Conservation (phyloP, 2,113 vertebrate genomes). For the Pandion haliaetus region DNA sequence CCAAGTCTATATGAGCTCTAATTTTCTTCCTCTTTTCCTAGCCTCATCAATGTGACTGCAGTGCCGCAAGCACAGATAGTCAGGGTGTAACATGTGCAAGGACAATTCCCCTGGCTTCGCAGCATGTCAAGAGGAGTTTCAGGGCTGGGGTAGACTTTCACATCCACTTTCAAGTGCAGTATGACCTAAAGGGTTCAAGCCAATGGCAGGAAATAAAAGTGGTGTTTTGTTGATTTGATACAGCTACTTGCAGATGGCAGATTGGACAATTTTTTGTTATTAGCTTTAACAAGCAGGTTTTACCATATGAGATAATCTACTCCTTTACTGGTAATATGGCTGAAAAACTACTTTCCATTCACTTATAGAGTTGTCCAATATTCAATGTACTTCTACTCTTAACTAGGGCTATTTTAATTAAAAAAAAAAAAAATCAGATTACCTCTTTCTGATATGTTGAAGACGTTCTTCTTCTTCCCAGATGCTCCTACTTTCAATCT, state of each 20-base stretch:
- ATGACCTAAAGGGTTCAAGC: not conserved
- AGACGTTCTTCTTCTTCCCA: not conserved
- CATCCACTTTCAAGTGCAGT: not conserved
- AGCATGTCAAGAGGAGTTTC: not conserved
- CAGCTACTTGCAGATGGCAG: not conserved
- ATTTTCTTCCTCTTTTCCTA: not conserved
- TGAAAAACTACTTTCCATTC: not conserved
- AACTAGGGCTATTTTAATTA: not conserved
- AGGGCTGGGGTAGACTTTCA: not conserved
- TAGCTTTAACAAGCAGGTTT: not conserved
- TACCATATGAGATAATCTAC: accelerated
- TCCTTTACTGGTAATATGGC: not conserved
- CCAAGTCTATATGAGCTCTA: not conserved
- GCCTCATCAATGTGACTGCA: not conserved
- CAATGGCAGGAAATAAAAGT: not conserved
- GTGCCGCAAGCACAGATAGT: not conserved
- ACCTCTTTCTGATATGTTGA: not conserved
- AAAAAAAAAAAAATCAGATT: not conserved
- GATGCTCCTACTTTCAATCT: not conserved
- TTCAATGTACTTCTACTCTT: not conserved
- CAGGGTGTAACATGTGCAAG: not conserved
- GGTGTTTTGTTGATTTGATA: not conserved
- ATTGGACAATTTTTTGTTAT: not conserved
- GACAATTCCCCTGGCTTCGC: not conserved
- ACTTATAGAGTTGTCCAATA: not conserved